Evolutionary conservation across 2,888 invertebrate genomes (phyloP), one percentile per base, ranked within the genome.

Genomic region (Diaperis boleti): DNA sequence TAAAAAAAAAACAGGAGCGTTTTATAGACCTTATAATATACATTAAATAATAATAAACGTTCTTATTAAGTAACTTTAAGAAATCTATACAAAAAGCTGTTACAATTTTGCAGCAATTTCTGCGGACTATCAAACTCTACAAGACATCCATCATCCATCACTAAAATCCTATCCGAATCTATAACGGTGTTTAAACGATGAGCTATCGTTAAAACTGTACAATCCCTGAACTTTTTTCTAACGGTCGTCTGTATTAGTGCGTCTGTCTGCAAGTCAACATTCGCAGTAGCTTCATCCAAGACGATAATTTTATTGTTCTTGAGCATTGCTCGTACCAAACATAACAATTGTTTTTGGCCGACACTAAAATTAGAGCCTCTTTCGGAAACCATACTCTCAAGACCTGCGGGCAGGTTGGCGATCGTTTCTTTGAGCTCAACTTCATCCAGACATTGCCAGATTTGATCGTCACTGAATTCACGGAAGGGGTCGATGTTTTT

Each of bases 401-500:
- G n/a, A 2, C 33, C 49, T 4, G 74, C n/a, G 3, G 89, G 84
- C 61, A 91, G 74, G 13, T 84, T 89, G 59, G 79, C 78, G 26
- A 92, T 85, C 0, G 86, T 85, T 35, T 88, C 86, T 74, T 93
- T 94, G 33, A 95, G 75, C 74, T 92, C 89, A 41, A 92, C 91
- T 82, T 95, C 92, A 69, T 93, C 93, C 14, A 96, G 81, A 0
- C 92, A 94, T 62, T 87, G 84, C 96, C 96, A 96, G 1, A 96
- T 81, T 62, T 89, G 85, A 5, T 85, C 85, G 72, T 96, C 95
- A 0, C 87, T 83, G 74, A 90, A 91, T 72, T 89, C 88, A 64
- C 90, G 88, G 77, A 95, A 95, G 1, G 96, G 96, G 83, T 96
- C 96, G 57, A 96, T 85, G 82, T 96, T 96, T 75, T 90, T 89